phyloP scores from a whole-genome alignment of 2,888 invertebrate genomes.

The Adelognathus sp. region DNA sequence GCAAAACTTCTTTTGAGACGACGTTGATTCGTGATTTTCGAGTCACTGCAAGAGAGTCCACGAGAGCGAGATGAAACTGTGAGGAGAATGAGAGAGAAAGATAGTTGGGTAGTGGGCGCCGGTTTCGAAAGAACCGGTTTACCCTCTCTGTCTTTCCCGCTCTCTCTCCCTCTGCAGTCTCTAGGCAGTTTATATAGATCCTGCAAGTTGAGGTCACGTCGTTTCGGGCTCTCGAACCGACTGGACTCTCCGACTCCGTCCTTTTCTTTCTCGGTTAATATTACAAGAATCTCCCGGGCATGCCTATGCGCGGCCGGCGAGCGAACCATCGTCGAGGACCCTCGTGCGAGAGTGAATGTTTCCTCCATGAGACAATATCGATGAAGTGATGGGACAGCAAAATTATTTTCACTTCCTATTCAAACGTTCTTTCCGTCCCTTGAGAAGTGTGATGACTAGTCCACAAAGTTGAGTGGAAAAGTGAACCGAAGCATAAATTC shows the following conservation, averaged over 20 bases:
- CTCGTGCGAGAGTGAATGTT: neutral
- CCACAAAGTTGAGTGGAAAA: too few species aligned
- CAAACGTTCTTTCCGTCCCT: too few species aligned
- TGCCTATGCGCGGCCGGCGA: constrained; percentile 5
- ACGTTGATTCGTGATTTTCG: constrained; percentile 46
- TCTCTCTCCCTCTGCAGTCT: constrained; percentile 45
- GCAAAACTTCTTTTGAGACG: neutral
- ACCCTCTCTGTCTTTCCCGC: too few species aligned
- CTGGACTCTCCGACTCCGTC: neutral
- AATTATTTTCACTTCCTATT: neutral
- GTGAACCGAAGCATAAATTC: too few species aligned
- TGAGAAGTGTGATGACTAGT: too few species aligned
- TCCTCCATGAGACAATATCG: neutral
- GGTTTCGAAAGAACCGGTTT: constrained; percentile 60
- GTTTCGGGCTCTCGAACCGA: constrained; percentile 23
- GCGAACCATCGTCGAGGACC: constrained; percentile 1
- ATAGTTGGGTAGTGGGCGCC: constrained; percentile 39
- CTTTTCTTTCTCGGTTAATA: neutral
- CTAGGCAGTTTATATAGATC: constrained; percentile 33
- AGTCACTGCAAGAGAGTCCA: constrained; percentile 13
- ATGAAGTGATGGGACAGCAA: neutral
- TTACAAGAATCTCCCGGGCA: constrained; percentile 5
- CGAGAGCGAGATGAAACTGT: constrained; percentile 5
- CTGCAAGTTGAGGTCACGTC: neutral
- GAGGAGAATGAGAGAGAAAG: neutral